Evolutionary conservation across 2,888 invertebrate genomes (phyloP).

Genomic region (Myathropa florea): DNA sequence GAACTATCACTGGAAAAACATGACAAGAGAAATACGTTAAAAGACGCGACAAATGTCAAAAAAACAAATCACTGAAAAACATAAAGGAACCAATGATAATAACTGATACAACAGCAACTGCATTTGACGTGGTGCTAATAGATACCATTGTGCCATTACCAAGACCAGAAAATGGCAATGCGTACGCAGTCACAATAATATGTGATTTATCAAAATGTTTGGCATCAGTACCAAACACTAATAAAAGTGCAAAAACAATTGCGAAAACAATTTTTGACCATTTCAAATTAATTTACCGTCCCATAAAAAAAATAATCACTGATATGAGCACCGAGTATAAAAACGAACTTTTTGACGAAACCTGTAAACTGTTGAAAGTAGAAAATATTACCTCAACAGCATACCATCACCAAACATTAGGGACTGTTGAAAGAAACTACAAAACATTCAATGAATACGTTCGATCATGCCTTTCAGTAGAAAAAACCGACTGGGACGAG

Average conservation of each 20-base stretch:
- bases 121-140: no score
- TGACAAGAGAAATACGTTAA: no score
- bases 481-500: no score
- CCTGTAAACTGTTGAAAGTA: not conserved
- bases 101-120: no score
- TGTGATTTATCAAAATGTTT: slow-evolving; percentile 46
- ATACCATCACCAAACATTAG: slow-evolving; percentile 35
- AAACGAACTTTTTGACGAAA: not conserved
- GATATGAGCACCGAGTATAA: not conserved
- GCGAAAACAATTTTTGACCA: slow-evolving; percentile 35
- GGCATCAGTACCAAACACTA: slow-evolving; percentile 5
- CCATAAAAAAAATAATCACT: slow-evolving; percentile 2
- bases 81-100: no score
- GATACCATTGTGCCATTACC: no score
- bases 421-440: slow-evolving; percentile 47
- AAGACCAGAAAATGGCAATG: slow-evolving; percentile 27
- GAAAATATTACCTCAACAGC: slow-evolving; percentile 12
- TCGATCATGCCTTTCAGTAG: not conserved
- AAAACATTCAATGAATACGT: slow-evolving; percentile 47
- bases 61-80: no score
- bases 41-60: no score
- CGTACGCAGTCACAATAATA: slow-evolving; percentile 34
- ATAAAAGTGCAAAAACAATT: not conserved
- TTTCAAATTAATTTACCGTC: slow-evolving; percentile 16
- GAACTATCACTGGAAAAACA: no score